Evolutionary conservation across 2,888 invertebrate species (phyloP).

Genomic region (Morinoia aosen): DNA sequence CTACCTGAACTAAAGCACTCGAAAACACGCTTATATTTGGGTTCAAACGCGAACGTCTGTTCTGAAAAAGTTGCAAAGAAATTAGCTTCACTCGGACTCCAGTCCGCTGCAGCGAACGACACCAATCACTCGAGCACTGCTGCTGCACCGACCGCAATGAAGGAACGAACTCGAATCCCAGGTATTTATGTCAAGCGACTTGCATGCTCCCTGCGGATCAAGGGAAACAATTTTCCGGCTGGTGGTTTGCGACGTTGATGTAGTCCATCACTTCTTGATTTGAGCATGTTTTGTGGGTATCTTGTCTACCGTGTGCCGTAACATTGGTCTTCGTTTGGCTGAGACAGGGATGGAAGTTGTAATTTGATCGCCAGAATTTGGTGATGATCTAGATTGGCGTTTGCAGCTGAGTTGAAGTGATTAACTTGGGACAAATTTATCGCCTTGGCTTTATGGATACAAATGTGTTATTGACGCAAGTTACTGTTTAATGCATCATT

Average conservation of each 20-base stretch:
- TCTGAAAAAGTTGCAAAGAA: background rate
- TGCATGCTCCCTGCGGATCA: background rate
- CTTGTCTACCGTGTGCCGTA: background rate
- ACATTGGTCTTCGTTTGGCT: background rate
- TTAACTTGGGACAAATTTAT: too few relatives aligned
- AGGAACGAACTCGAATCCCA: background rate
- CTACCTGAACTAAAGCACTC: background rate
- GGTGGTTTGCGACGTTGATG: background rate
- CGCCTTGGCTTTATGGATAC: too few relatives aligned
- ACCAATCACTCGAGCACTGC: background rate
- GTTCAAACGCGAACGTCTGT: background rate
- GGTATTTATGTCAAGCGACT: constrained; percentile 7
- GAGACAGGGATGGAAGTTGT: background rate
- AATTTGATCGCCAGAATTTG: background rate
- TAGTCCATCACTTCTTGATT: background rate
- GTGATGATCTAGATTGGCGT: background rate
- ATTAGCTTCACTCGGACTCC: background rate
- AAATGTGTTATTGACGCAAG: too few relatives aligned
- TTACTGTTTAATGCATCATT: too few relatives aligned
- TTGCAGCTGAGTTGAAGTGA: background rate
- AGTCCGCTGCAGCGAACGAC: background rate
- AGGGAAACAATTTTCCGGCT: background rate
- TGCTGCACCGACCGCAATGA: constrained; percentile 7
- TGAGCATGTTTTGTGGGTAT: background rate
- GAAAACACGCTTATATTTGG: background rate